Base-by-base conservation (phyloP, 2,888 invertebrate genomes). In the Branchellion lobata region DNA sequence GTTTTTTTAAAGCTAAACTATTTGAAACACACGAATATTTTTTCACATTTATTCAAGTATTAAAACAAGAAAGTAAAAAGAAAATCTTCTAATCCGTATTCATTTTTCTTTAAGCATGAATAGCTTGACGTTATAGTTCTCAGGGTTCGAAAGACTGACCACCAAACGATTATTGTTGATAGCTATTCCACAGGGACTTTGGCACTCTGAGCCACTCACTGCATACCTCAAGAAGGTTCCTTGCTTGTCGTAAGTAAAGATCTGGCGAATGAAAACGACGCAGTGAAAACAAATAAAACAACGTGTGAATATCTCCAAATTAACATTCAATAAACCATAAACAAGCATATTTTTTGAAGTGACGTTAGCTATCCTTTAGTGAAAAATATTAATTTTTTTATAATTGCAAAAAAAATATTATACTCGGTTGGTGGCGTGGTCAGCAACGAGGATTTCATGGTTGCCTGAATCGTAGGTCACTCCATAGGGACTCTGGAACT, bases 401-500 rank as follows among this genome's bases (percentile, higher is more conserved):
- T n/a, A n/a, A n/a, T n/a, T n/a, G n/a, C n/a, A n/a, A n/a, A n/a
- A n/a, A n/a, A n/a, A n/a, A n/a, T n/a, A n/a, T 14, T 8, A 40
- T 21, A 82, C 65, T 5, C 69, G 51, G 65, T 81, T 79, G 53
- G 47, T 79, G 5, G 76, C 78, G 47, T 80, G 57, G 75, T 82
- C 82, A 21, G 79, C 79, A 1, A 82, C 80, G 21, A 81, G 69
- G 14, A 82, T 74, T 31, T 82, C 74, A 14, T 77, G 78, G 18
- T 34, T n/a, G 65, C 34, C n/a, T 29, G 72, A 36, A 34, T 82
- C 82, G 5, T 57, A 3, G 21, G 76, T 68, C 11, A 82, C 71
- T 24, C 82, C 82, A 79, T 80, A 82, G 0, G 82, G 82, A 78
- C 82, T 78, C 40, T 79, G 78, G 72, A 82, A 82, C 75, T 81